Conservation (phyloP, 2,797 vertebrate species). For the Acridotheres tristis region DNA sequence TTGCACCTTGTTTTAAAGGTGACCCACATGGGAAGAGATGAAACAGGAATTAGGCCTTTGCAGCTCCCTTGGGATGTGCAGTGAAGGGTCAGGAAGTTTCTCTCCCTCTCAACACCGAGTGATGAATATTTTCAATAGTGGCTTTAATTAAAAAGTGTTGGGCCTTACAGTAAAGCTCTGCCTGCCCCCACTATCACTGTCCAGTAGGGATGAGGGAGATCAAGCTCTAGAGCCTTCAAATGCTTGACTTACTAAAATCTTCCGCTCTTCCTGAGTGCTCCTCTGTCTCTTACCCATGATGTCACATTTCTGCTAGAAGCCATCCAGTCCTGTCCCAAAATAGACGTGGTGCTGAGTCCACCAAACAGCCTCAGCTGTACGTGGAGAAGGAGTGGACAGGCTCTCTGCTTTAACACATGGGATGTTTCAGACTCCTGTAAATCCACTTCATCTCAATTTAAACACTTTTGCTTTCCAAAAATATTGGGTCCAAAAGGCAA, state of each 20-base stretch:
- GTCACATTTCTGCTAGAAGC: background rate
- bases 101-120: accelerated
- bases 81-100: background rate
- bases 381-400: background rate
- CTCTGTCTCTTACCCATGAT: background rate
- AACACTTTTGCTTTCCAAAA: background rate
- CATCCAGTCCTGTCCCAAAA: background rate
- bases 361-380: background rate
- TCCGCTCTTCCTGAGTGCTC: background rate
- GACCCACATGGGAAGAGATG: background rate
- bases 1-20: background rate
- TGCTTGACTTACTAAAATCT: background rate
- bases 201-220: background rate
- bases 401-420: background rate
- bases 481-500: background rate
- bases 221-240: background rate
- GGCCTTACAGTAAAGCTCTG: background rate
- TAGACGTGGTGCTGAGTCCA: accelerated
- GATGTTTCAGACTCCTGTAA: background rate
- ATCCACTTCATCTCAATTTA: background rate
- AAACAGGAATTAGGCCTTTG: background rate
- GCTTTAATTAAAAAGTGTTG: background rate
- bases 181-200: background rate
- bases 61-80: background rate
- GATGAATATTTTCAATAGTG: background rate